phyloP scores from a whole-genome alignment of 2,113 vertebrate species.

The Nothocercus julius region DNA sequence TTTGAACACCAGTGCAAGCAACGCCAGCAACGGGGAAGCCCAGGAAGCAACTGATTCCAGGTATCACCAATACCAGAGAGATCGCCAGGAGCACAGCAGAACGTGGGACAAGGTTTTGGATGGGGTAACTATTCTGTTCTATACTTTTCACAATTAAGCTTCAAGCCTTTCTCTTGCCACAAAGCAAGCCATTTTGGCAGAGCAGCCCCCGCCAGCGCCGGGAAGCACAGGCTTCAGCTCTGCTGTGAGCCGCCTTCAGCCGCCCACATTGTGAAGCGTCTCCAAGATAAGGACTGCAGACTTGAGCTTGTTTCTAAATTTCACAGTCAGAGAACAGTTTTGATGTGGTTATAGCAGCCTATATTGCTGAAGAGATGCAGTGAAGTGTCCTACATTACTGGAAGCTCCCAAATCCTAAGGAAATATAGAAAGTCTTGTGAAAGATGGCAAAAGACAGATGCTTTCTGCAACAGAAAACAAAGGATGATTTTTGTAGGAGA shows the following conservation, averaged over 20 bases:
- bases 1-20: not conserved
- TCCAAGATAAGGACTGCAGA: not conserved
- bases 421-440: not conserved
- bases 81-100: not conserved
- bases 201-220: rapidly evolving
- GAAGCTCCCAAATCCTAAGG: not conserved
- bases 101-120: not conserved
- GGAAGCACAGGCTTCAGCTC: not conserved
- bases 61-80: not conserved
- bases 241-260: not conserved
- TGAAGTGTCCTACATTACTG: not conserved
- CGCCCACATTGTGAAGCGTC: not conserved
- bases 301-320: not conserved
- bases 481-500: not conserved
- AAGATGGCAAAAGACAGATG: slow-evolving; percentile 1
- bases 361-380: slow-evolving; percentile 31
- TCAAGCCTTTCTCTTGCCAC: not conserved
- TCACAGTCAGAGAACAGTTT: not conserved
- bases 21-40: rapidly evolving
- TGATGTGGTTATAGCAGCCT: not conserved
- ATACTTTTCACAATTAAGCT: not conserved
- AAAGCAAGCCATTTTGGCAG: rapidly evolving
- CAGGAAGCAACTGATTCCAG: not conserved
- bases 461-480: not conserved
- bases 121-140: not conserved